A percentile compares a stretch with the other conserved stretches of the same genome.
Evolutionary conservation across 2,888 invertebrate species (phyloP).

Genomic region (Papilio demoleus): DNA sequence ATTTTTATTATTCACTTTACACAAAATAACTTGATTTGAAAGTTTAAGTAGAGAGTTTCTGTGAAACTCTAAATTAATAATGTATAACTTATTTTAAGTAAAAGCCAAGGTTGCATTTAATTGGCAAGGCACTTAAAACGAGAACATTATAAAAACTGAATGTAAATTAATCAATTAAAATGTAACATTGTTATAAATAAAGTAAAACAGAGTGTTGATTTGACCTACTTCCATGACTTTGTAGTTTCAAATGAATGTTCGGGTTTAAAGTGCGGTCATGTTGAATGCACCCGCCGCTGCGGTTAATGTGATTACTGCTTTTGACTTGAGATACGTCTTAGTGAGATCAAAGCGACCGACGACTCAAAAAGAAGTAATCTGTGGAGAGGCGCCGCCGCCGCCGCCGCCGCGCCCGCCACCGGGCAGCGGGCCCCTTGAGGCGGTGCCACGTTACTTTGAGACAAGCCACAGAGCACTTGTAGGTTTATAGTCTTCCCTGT

Average conservation of each 20-base stretch:
- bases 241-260: slow-evolving; percentile 8
- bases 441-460: background rate
- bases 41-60: background rate
- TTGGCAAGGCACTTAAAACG: background rate
- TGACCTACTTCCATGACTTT: slow-evolving; percentile 6
- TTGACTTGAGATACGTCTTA: slow-evolving; percentile 16
- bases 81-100: slow-evolving; percentile 1
- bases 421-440: slow-evolving; percentile 4
- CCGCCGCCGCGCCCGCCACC: background rate
- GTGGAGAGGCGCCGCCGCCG: slow-evolving; percentile 3
- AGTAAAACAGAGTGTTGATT: background rate
- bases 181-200: background rate
- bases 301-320: slow-evolving; percentile 21
- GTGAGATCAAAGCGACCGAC: slow-evolving; percentile 8
- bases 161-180: background rate
- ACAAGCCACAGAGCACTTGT: slow-evolving; percentile 2
- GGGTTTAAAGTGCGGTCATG: slow-evolving; percentile 9
- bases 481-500: background rate
- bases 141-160: background rate
- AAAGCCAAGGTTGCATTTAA: slow-evolving; percentile 1
- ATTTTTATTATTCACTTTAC: background rate
- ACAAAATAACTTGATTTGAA: background rate
- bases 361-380: slow-evolving; percentile 27
- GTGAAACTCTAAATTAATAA: background rate
- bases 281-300: background rate